These are phyloP conservation scores for Merodon equestris DNA, from an alignment of 2,888 invertebrate species.

Conservation along the genomic window DNA sequence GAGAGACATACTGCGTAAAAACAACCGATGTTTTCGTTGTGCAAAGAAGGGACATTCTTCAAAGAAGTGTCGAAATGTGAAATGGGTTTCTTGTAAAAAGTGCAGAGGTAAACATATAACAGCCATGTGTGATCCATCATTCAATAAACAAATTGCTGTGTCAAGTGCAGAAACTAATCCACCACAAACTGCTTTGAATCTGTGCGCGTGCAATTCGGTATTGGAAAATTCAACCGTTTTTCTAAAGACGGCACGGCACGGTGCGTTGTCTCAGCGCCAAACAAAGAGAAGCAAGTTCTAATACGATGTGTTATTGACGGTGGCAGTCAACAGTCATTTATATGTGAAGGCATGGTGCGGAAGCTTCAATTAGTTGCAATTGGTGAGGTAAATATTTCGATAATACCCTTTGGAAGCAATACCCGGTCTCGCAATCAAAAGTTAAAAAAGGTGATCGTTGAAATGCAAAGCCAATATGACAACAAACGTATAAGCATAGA, in stretches of 20 bases:
- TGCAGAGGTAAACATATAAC: conserved; percentile 20
- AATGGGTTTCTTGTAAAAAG: conserved; percentile 13
- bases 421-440: neutral
- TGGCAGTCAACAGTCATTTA: conserved; percentile 12
- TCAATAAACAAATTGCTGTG: neutral
- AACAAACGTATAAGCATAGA: conserved; percentile 1
- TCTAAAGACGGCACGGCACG: neutral
- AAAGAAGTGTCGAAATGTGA: conserved; percentile 13
- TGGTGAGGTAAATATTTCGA: neutral
- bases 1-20: conserved; percentile 14
- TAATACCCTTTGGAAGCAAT: neutral
- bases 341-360: conserved; percentile 4
- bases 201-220: neutral
- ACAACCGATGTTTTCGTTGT: conserved; percentile 5
- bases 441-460: neutral
- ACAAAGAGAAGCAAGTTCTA: neutral
- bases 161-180: neutral
- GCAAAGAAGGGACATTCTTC: conserved; percentile 2
- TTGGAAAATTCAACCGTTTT: neutral
- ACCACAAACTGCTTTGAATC: neutral
- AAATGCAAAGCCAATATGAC: conserved; percentile 1
- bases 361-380: neutral
- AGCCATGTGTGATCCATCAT: conserved; percentile 18
- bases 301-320: conserved; percentile 19
- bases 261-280: neutral